Evolutionary conservation across 1,140 invertebrate genomes (phyloP), one percentile per base, ranked within the genome.

Genomic region (Eriocheir sinensis): DNA sequence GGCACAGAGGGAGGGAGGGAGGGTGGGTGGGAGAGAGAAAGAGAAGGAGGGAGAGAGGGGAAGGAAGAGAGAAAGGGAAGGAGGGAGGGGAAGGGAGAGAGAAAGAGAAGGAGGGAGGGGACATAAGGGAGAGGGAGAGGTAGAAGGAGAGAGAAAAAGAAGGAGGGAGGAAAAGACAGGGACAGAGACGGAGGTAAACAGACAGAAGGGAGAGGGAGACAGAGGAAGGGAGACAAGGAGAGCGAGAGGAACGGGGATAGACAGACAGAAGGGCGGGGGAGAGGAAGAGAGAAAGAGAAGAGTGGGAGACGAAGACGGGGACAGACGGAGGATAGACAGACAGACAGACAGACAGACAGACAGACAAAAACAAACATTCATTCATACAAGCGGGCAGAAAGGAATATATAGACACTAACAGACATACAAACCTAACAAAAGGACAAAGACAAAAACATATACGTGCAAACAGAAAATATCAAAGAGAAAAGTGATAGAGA

Each of bases 61-160:
- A n/a, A n/a, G n/a, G n/a, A 8, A 30, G 81, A 34, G 81, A 30
- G 81, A 30, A 30, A 34, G 81, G n/a, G 81, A 34, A 41, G 40
- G 30, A 27, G n/a, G 27, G 81, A 34, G 81, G 32, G 81, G 32
- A 30, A 85, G 81, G 32, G 81, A 85, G 81, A 85, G 81, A 85
- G 81, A 85, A 30, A 85, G 81, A 85, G 81, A 85, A 30, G n/a
- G 60, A 72, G 12, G 60, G 30, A n/a, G 30, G 40, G 30, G 40
- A 41, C 21, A 41, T 21, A 41, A n/a, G 30, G 38, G n/a, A 81
- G 81, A 34, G 81, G 32, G 81, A 85, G 81, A 85, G 81, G 32
- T 15, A 85, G 81, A 85, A 30, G 32, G 81, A 85, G 81, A 85
- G 81, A 85, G 81, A 85, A 6, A 30, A 34, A n/a, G n/a, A n/a